These are phyloP conservation scores for Sympetrum striolatum DNA, from an alignment of 2,888 invertebrate species.

Conservation along the genomic window DNA sequence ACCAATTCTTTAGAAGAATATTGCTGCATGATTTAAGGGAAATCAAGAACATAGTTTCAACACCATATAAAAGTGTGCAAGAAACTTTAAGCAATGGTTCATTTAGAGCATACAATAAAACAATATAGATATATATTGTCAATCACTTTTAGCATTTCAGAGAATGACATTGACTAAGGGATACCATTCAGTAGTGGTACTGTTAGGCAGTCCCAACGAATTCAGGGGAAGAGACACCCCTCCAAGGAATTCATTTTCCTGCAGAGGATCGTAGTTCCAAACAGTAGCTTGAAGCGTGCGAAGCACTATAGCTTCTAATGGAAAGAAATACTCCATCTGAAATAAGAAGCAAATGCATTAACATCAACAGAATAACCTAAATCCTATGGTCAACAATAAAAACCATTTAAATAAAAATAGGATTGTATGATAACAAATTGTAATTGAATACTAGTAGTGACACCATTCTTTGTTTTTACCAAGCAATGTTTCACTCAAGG, in stretches of 20 bases:
- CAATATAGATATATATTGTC: neutral
- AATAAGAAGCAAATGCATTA: neutral
- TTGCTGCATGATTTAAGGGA: too few relatives aligned
- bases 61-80: too few relatives aligned
- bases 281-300: slow-evolving; percentile 89
- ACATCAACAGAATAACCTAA: slow-evolving; percentile 12
- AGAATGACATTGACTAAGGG: slow-evolving; percentile 65
- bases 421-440: too few relatives aligned
- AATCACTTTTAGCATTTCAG: neutral
- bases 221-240: slow-evolving; percentile 83
- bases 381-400: neutral
- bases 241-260: slow-evolving; percentile 94
- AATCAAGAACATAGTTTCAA: too few relatives aligned
- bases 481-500: too few relatives aligned
- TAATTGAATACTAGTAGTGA: too few relatives aligned
- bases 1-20: too few relatives aligned
- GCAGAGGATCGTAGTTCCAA: slow-evolving; percentile 92
- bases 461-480: too few relatives aligned
- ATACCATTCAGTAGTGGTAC: slow-evolving; percentile 80
- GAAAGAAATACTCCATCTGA: slow-evolving; percentile 87
- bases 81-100: too few relatives aligned
- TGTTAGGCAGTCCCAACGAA: slow-evolving; percentile 69
- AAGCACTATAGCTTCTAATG: slow-evolving; percentile 76
- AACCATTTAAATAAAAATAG: neutral
- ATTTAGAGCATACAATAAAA: too few relatives aligned